Evolutionary conservation across 2,797 vertebrate species (phyloP), one percentile per base, ranked within the genome.

Genomic region (Microctenopoma stevenorrisi): DNA sequence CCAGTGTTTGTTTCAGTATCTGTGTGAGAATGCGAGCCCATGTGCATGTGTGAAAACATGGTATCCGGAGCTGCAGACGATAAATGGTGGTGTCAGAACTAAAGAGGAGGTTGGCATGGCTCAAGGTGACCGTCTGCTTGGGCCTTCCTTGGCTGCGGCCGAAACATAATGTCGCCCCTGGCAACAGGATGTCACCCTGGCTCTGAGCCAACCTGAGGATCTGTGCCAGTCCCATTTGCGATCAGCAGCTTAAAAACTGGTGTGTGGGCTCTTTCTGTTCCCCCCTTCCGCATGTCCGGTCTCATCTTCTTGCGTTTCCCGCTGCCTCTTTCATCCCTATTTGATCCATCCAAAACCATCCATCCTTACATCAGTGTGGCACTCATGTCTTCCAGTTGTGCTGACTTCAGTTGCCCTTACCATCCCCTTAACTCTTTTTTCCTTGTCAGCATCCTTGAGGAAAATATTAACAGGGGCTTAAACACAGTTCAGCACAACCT

Each of bases 41-140:
- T 65, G 52, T 76, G 70, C 63, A 66, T 67, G 73, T 68, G 82
- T 73, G 85, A 79, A 74, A 66, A 65, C 13, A 9, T 7, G 64
- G 81, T 74, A 71, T 82, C 79, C 87, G 70, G 73, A 82, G 86
- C 81, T 12, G 47, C 69, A 46, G 72, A 85, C 82, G 80, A 92
- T 93, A 87, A 90, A 92, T 92, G 91, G 79, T 66, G 66, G 84
- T 90, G 91, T 92, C 87, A 93, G 82, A 87, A 83, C 78, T 83
- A 88, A 88, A 86, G 81, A 85, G 87, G 90, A 88, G 88, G 86
- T 82, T 92, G 87, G 88, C 88, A 87, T 78, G 80, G 90, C 90
- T 94, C 93, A 94, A 94, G 94, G 94, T 94, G 94, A 94, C 93
- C 89, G 92, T 93, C 92, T 93, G 92, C 84, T 82, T 74, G 80